Evolutionary conservation across 92 coral and sea anemone species (phyloP).

Genomic region (Porites evermanni): DNA sequence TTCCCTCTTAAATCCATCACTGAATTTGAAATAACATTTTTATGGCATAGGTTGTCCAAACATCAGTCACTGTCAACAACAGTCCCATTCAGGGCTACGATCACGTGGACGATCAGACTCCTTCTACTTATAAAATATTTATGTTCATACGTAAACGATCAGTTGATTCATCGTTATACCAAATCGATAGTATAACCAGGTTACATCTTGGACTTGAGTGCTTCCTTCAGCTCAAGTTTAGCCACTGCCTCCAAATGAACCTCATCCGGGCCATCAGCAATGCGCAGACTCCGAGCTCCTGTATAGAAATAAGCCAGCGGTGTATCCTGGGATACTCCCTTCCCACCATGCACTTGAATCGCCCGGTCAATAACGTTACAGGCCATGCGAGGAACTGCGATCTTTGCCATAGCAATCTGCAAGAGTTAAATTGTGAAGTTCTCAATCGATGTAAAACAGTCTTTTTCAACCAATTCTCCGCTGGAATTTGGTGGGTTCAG

Average conservation of each 20-base stretch:
- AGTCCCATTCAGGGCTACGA: too few relatives aligned
- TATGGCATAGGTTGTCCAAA: too few relatives aligned
- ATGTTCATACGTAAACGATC: too few relatives aligned
- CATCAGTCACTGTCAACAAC: too few relatives aligned
- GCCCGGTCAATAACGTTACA: slow-evolving; percentile 94
- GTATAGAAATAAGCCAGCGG: slow-evolving; percentile 81
- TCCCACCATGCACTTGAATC: slow-evolving; percentile 98
- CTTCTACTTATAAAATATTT: too few relatives aligned
- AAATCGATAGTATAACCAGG: background rate
- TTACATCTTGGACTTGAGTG: slow-evolving; percentile 58
- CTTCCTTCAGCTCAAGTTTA: slow-evolving; percentile 80
- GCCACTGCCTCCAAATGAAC: slow-evolving; percentile 97
- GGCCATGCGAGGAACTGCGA: slow-evolving; percentile 91
- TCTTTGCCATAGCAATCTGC: slow-evolving; percentile 98
- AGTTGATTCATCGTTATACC: too few relatives aligned
- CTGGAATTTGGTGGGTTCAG: too few relatives aligned
- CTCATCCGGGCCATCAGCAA: slow-evolving; percentile 99
- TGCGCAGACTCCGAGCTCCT: slow-evolving; percentile 82
- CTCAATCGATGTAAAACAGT: background rate
- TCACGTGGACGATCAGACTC: too few relatives aligned
- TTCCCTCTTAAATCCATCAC: too few relatives aligned
- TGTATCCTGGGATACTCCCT: slow-evolving; percentile 96
- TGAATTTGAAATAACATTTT: too few relatives aligned
- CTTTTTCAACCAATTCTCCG: too few relatives aligned
- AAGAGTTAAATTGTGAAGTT: background rate